Percentiles rank a stretch among this genome's conserved stretches.
Conservation (phyloP, 2,888 invertebrate genomes). For the Panopea generosa region DNA sequence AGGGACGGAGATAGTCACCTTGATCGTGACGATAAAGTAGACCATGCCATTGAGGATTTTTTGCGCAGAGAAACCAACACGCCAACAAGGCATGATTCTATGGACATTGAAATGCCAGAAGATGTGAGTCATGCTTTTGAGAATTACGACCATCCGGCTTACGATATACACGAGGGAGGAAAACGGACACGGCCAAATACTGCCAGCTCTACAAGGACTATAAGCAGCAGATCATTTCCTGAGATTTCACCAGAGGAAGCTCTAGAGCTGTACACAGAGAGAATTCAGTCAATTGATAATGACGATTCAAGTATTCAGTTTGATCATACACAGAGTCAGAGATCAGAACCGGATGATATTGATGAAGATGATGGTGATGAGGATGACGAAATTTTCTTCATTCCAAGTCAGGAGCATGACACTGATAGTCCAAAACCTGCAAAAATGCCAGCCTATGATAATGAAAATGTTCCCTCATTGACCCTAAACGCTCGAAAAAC, state of each 20-base stretch:
- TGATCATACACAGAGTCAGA: constrained; percentile 63
- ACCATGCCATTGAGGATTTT: constrained; percentile 63
- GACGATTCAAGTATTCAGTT: constrained; percentile 69
- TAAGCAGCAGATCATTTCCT: constrained; percentile 77
- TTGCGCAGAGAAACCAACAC: constrained; percentile 38
- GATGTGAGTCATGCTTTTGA: constrained; percentile 50
- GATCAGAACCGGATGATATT: constrained; percentile 30
- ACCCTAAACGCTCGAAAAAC: constrained; percentile 44
- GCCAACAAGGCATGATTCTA: constrained; percentile 53
- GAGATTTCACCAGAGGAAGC: constrained; percentile 78
- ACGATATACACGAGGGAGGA: constrained; percentile 55
- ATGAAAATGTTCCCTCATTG: constrained; percentile 64
- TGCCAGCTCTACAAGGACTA: constrained; percentile 74
- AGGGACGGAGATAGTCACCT: constrained; percentile 61
- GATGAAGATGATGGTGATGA: constrained; percentile 56
- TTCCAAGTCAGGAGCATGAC: constrained; percentile 68
- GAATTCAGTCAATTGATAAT: constrained; percentile 57
- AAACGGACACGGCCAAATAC: constrained; percentile 68
- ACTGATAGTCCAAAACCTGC: constrained; percentile 65
- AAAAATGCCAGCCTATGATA: constrained; percentile 67
- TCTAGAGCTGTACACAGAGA: constrained; percentile 64
- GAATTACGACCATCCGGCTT: constrained; percentile 48
- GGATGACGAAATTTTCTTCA: constrained; percentile 75
- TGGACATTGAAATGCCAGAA: constrained; percentile 53
- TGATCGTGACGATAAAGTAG: constrained; percentile 34